These are phyloP conservation scores for Macrostomum lignano DNA, from an alignment of 1,140 invertebrate species.

Conservation along the genomic window DNA sequence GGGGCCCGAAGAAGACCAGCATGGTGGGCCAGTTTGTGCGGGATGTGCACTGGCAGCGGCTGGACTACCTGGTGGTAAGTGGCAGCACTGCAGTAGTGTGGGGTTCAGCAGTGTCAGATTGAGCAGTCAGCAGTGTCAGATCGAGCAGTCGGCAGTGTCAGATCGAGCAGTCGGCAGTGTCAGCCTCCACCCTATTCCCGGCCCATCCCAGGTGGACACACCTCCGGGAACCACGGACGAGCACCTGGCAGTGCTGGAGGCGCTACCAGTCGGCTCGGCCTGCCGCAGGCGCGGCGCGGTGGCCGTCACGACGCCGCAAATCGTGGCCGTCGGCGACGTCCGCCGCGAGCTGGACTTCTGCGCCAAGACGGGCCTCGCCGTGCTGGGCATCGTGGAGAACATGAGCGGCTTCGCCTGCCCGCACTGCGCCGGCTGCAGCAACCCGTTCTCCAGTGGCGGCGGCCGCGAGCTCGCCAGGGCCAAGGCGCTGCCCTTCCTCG, in stretches of 20 bases:
- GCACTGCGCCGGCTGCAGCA: conserved; percentile 32
- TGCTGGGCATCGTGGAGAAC: conserved; percentile 72
- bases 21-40: conserved; percentile 77
- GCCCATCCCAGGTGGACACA: too few species aligned
- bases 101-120: too few species aligned
- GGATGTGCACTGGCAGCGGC: conserved; percentile 64
- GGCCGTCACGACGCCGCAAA: conserved; percentile 67
- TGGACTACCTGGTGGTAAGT: conserved; percentile 70
- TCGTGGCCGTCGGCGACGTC: conserved; percentile 64
- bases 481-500: conserved; percentile 43
- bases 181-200: too few species aligned
- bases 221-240: conserved; percentile 88
- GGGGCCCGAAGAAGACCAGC: conserved; percentile 67
- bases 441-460: conserved; percentile 46
- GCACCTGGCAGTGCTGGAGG: conserved; percentile 70
- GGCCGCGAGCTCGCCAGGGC: conserved; percentile 45
- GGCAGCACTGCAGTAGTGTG: too few species aligned
- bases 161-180: too few species aligned
- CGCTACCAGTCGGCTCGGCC: conserved; percentile 35
- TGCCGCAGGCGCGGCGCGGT: conserved; percentile 43
- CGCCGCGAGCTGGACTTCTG: conserved; percentile 82
- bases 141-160: too few species aligned
- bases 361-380: conserved; percentile 54
- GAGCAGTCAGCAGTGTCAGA: too few species aligned
- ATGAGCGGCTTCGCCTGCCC: conserved; percentile 79